Evolutionary conservation across 2,797 vertebrate species (phyloP).

Genomic region (Podarcis lilfordi): DNA sequence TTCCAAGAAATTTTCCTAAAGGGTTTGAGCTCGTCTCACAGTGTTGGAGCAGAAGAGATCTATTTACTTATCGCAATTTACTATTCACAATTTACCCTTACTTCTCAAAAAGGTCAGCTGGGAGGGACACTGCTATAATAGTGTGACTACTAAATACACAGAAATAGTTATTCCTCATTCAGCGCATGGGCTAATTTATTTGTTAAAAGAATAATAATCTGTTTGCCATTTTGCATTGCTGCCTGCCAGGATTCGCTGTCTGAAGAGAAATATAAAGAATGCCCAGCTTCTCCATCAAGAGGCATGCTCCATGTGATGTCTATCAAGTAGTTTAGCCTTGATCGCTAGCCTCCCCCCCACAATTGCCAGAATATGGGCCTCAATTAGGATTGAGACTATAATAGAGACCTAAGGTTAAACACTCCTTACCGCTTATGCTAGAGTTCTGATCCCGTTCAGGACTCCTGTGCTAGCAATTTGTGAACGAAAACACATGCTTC

Average conservation of each 20-base stretch:
- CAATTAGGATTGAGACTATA: too few relatives aligned
- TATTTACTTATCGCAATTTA: too few relatives aligned
- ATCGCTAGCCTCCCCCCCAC: not conserved
- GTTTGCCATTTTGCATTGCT: not conserved
- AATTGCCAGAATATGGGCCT: too few relatives aligned
- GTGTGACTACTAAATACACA: not conserved
- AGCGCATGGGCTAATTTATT: not conserved
- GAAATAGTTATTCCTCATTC: not conserved
- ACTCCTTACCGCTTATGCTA: too few relatives aligned
- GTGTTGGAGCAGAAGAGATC: not conserved
- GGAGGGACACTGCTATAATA: not conserved
- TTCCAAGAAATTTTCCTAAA: constrained; percentile 2
- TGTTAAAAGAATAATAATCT: too few relatives aligned
- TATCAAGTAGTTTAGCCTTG: not conserved
- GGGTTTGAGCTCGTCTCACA: not conserved
- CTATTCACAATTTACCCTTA: too few relatives aligned
- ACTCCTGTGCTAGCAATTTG: too few relatives aligned
- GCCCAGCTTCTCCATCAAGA: not conserved
- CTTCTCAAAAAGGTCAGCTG: not conserved
- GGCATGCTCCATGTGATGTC: not conserved
- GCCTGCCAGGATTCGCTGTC: not conserved
- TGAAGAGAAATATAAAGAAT: not conserved
- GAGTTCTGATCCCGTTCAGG: too few relatives aligned
- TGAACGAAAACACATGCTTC: too few relatives aligned
- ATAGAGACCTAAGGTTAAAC: too few relatives aligned